Evolutionary conservation across 1,140 invertebrate genomes (phyloP).

Genomic region (Diprion similis): DNA sequence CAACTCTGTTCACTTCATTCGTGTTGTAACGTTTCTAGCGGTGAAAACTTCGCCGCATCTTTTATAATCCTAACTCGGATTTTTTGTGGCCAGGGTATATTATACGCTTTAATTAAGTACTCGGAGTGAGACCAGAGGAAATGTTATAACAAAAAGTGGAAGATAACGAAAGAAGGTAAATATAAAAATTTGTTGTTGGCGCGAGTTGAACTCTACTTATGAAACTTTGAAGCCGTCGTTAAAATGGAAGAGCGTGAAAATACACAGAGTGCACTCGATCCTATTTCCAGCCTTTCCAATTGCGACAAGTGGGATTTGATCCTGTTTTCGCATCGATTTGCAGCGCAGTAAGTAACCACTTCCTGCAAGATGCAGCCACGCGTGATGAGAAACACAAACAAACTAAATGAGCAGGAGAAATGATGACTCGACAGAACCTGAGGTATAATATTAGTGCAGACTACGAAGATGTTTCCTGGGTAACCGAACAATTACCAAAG

Average conservation of each 20-base stretch:
- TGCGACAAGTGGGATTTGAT: neutral
- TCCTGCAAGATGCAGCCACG: neutral
- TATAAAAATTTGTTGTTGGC: no score
- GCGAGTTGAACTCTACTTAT: no score
- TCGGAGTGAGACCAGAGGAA: no score
- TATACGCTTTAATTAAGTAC: no score
- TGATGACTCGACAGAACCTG: neutral
- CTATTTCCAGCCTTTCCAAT: neutral
- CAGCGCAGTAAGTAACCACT: neutral
- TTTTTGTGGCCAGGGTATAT: no score
- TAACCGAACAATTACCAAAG: neutral
- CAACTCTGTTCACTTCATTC: no score
- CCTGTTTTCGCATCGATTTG: neutral
- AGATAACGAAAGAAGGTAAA: no score
- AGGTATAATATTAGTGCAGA: neutral
- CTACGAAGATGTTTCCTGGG: no score
- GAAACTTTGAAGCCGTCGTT: neutral
- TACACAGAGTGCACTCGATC: neutral
- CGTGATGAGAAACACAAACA: neutral
- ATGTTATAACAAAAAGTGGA: no score
- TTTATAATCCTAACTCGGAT: no score
- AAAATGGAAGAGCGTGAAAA: neutral
- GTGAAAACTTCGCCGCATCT: no score
- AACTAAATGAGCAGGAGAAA: neutral
- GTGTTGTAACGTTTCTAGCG: no score